phyloP scores from a whole-genome alignment of 1,140 invertebrate species.

The Cydia amplana region DNA sequence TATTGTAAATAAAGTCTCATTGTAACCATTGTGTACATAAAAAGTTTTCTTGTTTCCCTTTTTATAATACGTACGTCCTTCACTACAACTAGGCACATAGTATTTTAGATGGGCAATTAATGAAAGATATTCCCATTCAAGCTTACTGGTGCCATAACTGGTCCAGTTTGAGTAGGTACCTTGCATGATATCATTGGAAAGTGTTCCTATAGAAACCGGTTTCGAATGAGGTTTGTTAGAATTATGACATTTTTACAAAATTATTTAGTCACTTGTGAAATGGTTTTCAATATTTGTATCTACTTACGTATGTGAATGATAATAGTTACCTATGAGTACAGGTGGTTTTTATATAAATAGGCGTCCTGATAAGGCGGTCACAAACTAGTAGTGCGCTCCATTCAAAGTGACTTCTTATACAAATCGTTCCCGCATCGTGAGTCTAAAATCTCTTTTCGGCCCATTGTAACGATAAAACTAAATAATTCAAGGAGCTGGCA shows the following conservation, averaged over 20 bases:
- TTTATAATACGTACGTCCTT: too few relatives aligned
- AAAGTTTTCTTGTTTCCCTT: too few relatives aligned
- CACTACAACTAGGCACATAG: too few relatives aligned
- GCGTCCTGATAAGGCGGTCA: too few relatives aligned
- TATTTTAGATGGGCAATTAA: not conserved
- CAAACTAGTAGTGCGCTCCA: too few relatives aligned
- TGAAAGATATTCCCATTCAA: slow-evolving; percentile 5
- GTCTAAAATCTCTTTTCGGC: not conserved
- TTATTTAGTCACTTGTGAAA: not conserved
- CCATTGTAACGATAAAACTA: slow-evolving; percentile 20
- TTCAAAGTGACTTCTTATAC: not conserved
- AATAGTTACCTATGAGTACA: too few relatives aligned
- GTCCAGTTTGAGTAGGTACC: not conserved
- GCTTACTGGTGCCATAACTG: not conserved
- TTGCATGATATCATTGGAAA: slow-evolving; percentile 14
- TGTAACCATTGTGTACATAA: too few relatives aligned
- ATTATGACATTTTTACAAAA: not conserved
- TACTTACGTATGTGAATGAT: too few relatives aligned
- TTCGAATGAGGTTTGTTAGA: not conserved
- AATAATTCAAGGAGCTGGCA: not conserved
- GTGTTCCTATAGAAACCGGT: not conserved
- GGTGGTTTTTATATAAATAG: too few relatives aligned
- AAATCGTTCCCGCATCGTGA: not conserved
- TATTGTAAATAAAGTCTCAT: too few relatives aligned
- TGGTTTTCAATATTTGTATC: too few relatives aligned